A percentile compares a stretch with the other conserved stretches of the same genome.
Evolutionary conservation across 2,797 vertebrate species (phyloP).

Genomic region (Danio tinwini): DNA sequence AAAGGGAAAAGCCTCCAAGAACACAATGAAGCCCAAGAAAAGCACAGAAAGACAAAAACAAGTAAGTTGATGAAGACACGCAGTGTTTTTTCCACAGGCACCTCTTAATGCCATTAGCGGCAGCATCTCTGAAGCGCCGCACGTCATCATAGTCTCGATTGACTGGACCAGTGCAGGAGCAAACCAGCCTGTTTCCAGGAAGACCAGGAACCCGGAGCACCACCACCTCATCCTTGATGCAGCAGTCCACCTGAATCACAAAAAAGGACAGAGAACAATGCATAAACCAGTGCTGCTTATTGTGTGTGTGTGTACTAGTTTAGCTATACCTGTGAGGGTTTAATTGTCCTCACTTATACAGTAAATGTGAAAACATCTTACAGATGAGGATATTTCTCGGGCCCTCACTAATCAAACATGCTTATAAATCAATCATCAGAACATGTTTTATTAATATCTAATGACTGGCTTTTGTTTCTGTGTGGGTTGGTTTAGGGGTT

Average conservation of each 20-base stretch:
- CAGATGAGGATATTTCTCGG: too few species aligned
- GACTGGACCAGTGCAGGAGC: constrained; percentile 79
- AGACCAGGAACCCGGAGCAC: constrained; percentile 76
- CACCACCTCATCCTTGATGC: constrained; percentile 75
- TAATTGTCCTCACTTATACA: too few species aligned
- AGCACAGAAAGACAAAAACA: neutral
- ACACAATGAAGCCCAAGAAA: neutral
- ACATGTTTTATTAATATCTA: too few species aligned
- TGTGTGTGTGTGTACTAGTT: neutral
- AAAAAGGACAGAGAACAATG: neutral
- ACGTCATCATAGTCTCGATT: constrained; percentile 84
- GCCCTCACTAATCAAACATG: too few species aligned
- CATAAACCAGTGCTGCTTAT: neutral
- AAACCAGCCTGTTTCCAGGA: constrained; percentile 80
- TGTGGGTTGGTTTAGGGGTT: too few species aligned
- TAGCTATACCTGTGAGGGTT: too few species aligned
- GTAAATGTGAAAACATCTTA: too few species aligned
- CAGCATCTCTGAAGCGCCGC: constrained; percentile 80
- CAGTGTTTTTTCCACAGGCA: constrained; percentile 43
- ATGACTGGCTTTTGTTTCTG: too few species aligned
- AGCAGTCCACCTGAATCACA: constrained; percentile 74
- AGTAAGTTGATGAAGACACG: neutral
- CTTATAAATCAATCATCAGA: too few species aligned
- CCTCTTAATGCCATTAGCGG: constrained; percentile 77
- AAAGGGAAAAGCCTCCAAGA: too few species aligned